Percentiles rank a stretch among this genome's conserved stretches.
phyloP scores from a whole-genome alignment of 2,113 vertebrate genomes.

The Oreocharis arfaki region DNA sequence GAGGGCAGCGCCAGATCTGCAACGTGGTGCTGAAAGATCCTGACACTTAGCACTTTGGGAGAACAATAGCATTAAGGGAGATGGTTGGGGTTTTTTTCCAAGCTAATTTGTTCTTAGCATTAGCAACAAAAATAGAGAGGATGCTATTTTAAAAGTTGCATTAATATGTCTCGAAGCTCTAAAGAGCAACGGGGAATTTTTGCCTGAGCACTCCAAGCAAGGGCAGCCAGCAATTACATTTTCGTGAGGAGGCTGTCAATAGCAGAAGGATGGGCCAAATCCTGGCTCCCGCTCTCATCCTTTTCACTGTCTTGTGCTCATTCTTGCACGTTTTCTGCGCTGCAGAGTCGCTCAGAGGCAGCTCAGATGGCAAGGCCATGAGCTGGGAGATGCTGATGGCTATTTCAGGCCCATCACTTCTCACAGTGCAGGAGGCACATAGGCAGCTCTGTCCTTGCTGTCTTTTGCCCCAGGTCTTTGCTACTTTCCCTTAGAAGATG shows the following conservation, averaged over 20 bases:
- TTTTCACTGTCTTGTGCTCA: background rate
- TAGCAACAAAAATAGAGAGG: constrained; percentile 35
- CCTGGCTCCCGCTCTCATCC: background rate
- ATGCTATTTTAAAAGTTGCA: constrained; percentile 47
- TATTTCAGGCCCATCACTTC: background rate
- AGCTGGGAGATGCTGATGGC: background rate
- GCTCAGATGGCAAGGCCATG: background rate
- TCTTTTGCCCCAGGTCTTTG: background rate
- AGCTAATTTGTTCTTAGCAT: constrained; percentile 21
- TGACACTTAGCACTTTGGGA: constrained; percentile 10
- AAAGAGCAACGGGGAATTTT: background rate
- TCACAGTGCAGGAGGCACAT: background rate
- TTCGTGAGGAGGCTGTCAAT: background rate
- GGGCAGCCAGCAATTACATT: constrained; percentile 49
- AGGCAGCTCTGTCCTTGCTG: background rate
- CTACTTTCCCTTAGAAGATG: background rate
- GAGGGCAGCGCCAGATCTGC: background rate
- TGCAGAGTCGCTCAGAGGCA: background rate
- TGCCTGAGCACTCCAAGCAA: constrained; percentile 10
- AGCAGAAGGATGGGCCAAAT: background rate
- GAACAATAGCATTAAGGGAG: constrained; percentile 25
- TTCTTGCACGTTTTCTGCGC: background rate
- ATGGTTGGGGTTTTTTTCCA: background rate
- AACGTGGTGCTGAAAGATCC: background rate
- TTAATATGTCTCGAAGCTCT: constrained; percentile 3